Evolutionary conservation across 2,797 vertebrate genomes (phyloP).

Genomic region (Pygocentrus nattereri): DNA sequence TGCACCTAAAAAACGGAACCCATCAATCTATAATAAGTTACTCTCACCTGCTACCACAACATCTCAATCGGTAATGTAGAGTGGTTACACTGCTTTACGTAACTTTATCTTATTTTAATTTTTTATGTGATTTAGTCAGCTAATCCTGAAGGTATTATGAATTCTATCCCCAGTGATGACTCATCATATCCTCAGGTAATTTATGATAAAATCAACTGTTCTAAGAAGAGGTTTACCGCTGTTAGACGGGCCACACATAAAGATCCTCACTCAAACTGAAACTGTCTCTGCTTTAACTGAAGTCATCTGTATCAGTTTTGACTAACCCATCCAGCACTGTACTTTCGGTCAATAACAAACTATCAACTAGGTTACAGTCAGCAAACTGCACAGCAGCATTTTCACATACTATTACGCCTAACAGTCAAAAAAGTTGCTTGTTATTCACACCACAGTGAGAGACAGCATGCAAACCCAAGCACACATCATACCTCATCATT

Average conservation of each 20-base stretch:
- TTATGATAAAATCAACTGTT: not conserved
- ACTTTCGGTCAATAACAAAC: not conserved
- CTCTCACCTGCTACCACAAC: not conserved
- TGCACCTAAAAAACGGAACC: conserved; percentile 14
- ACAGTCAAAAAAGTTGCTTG: not conserved
- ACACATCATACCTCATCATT: not conserved
- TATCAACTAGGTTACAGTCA: not conserved
- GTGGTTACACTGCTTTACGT: not conserved
- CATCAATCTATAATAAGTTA: not conserved
- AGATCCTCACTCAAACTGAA: not conserved
- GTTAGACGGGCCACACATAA: not conserved
- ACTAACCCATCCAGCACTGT: too few species aligned
- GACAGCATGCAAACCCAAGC: not conserved
- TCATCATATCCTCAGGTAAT: conserved; percentile 26
- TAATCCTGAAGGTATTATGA: not conserved
- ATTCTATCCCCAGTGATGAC: not conserved
- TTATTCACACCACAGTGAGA: conserved; percentile 12
- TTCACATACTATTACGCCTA: not conserved
- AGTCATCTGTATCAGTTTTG: not conserved
- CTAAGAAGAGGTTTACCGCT: conserved; percentile 14
- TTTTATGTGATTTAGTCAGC: not conserved
- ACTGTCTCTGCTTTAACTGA: not conserved
- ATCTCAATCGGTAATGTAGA: not conserved
- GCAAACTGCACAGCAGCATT: not conserved
- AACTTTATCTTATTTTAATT: not conserved